phyloP scores from a whole-genome alignment of 2,113 vertebrate species.

The Fukomys damarensis region DNA sequence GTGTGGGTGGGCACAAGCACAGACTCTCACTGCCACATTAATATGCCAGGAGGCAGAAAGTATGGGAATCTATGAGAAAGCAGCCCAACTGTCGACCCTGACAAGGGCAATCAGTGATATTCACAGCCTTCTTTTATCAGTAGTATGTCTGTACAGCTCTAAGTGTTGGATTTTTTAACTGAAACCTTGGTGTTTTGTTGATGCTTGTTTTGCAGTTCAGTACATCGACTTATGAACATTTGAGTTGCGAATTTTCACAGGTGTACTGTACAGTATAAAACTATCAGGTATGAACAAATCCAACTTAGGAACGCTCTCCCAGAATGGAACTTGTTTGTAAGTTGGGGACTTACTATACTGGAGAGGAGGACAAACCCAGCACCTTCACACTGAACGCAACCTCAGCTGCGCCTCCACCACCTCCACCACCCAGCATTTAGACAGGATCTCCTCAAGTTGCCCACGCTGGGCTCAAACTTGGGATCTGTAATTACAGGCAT shows the following conservation, averaged over 20 bases:
- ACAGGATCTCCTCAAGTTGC: not conserved
- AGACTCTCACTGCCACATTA: not conserved
- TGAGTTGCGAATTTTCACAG: not conserved
- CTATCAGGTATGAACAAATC: not conserved
- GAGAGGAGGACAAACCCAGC: not conserved
- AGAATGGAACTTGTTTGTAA: not conserved
- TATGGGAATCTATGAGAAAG: not conserved
- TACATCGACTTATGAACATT: not conserved
- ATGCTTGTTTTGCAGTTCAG: not conserved
- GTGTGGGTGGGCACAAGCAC: not conserved
- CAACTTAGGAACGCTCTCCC: too few relatives aligned
- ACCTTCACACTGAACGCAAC: not conserved
- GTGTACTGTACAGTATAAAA: not conserved
- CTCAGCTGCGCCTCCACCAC: not conserved
- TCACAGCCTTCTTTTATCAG: rapidly evolving
- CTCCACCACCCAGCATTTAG: not conserved
- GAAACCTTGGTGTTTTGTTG: not conserved
- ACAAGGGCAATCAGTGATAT: not conserved
- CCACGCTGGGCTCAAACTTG: not conserved
- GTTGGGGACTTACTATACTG: not conserved
- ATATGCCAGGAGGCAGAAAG: too few relatives aligned
- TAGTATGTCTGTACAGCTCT: not conserved
- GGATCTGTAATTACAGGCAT: not conserved
- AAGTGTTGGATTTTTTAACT: not conserved
- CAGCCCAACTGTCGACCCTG: not conserved